Base-by-base conservation (phyloP, 2,113 vertebrate species). In the Callaeas wilsoni region DNA sequence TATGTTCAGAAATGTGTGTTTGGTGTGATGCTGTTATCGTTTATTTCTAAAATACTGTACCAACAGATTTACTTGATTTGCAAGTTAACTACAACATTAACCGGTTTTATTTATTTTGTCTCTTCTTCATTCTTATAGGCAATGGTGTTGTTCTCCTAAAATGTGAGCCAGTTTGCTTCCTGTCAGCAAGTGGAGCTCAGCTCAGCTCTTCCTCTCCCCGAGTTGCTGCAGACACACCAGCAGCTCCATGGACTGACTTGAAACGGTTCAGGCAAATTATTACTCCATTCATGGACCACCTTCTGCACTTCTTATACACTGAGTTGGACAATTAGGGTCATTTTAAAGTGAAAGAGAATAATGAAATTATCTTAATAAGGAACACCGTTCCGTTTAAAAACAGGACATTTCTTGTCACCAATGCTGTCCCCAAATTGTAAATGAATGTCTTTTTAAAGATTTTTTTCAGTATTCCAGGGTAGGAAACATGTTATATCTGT, bases 11-110 rank as follows among this genome's bases (percentile, higher is more conserved):
- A 98, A 97, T 96, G 97, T 98, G 98, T 98, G 98, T 98, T 98
- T 98, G 97, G 97, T 98, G 98, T 98, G 98, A 98, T 89, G 98
- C 97, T 97, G 97, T 98, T 97, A 97, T 93, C 96, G 10, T 98
- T 98, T 98, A 98, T 98, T 98, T 98, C 98, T 97, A 97, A 98
- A 98, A 98, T 98, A 97, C 98, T 97, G 98, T 97, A 98, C 97
- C 98, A 98, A 98, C 98, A 98, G 97, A 98, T 98, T 98, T 98
- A 98, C 97, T 98, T 98, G 97, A 98, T 98, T 98, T 98, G 98
- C 98, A 98, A 98, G 97, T 97, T 98, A 98, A 98, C 98, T 98
- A 98, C 97, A 98, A 98, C 98, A 98, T 98, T 98, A 98, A 98
- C 98, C 90, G 96, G 96, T 98, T 98, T 98, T 98, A 98, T 98